Evolutionary conservation across 2,797 vertebrate genomes (phyloP), one percentile per base, ranked within the genome.

Genomic region (Arctocebus calabarensis): DNA sequence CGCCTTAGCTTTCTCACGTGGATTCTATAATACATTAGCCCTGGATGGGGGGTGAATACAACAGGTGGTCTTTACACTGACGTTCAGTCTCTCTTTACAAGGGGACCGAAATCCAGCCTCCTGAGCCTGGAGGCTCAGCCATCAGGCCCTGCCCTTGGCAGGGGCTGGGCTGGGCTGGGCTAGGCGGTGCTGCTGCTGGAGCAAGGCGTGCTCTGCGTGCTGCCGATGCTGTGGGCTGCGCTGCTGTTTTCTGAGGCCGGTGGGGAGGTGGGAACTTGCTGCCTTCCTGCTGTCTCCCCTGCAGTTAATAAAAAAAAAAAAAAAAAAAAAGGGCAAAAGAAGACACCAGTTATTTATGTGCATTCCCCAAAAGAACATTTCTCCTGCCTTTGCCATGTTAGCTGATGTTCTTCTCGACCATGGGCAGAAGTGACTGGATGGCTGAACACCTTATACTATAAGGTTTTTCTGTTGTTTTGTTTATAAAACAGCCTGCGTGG

Each of bases 191-290:
- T 99, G 99, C 99, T 99, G 98, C 99, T 99, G 96, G 99, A 99
- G 96, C 99, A 99, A 43, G 99, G 99, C 0, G 99, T 99, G 98
- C 99, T 99, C 96, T 99, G 99, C 0, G 99, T 99, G 98, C 99
- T 99, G 98, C 99, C 99, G 0, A 99, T 99, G 93, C 99, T 99
- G 98, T 99, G 99, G 0, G 99, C 99, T 0, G 99, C 99, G 0
- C 99, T 99, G 99, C 99, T 99, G 99, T 99, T 99, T 97, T 99
- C 99, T 0, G 99, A 99, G 96, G 98, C 99, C 0, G 99, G 99
- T 0, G 98, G 98, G 1, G 99, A 98, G 0, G 98, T 99, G 48
- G 99, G 99, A 55, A 99, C 99, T 95, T 98, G 99, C 98, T 99
- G 99, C 13, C 98, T 97, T 96, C 98, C 98, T 0, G 98, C 97